Base-by-base conservation (phyloP, 2,797 vertebrate genomes). In the Rousettus madagascariensis region DNA sequence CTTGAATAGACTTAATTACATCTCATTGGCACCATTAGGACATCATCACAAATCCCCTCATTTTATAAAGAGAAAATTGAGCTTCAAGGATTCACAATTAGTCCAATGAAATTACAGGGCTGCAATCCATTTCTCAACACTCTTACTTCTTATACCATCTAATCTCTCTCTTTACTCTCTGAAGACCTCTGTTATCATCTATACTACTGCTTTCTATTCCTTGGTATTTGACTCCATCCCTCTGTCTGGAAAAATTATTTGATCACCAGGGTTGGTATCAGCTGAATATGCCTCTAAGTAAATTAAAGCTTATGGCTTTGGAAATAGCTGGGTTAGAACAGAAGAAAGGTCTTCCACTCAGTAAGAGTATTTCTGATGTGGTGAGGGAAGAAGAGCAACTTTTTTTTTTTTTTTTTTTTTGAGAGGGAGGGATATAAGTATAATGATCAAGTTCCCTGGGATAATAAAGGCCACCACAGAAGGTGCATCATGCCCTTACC, bases 1-100 rank as follows among this genome's bases (percentile, higher is more conserved):
- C 93, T 96, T 97, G 92, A 97, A 94, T 95, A 96, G 87, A 92
- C 53, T 91, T 97, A 97, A 96, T 97, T 96, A 90, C 65, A 95
- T 95, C 78, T 86, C 78, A 51, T 46, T 89, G 94, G 63, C 87
- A 96, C 87, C 88, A 95, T 93, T 95, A 95, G 92, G 28, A 86
- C 78, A 95, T 85, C 95, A 90, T 90, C 95, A 97, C 68, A 96
- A 92, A 96, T 89, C 87, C 87, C 63, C 53, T 96, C 94, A 88
- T 91, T 86, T 92, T 80, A 82, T 86, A 96, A 88, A 95, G 71
- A 90, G 85, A 90, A 92, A 95, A 92, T 87, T 3, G 77, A 93
- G 90, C 90, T 95, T 96, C 63, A 95, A 96, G 96, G 90, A 75
- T 85, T 92, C 80, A 94, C 24, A 91, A 90, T 95, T 95, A 94